Evolutionary conservation across 2,797 vertebrate genomes (phyloP), one percentile per base, ranked within the genome.

Genomic region (Gallirallus australis): DNA sequence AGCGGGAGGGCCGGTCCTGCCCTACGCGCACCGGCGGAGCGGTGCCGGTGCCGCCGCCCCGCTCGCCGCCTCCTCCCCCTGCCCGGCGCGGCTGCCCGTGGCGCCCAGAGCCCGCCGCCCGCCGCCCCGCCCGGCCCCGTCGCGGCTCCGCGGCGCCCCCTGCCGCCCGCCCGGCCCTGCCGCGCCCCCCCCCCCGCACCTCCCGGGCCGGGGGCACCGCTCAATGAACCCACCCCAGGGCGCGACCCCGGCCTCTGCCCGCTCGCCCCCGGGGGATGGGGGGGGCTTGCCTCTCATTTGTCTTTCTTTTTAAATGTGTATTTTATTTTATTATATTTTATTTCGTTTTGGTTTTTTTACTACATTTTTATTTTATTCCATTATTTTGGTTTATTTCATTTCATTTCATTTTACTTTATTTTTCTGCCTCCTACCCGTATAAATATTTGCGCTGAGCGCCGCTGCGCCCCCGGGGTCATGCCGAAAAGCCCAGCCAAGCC

Each of bases 401-500:
- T 47, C 10, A 21, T 21, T 21, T 47, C 11, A 47, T 47, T 12
- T 47, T 23, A 23, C 21, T 47, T 47, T 23, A 5, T 47, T 23
- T 47, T 21, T 11, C 47, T 47, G 23, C 47, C 21, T 47, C 47
- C 35, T 25, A 1, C 60, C 31, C 59, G 1, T 16, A 40, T 56
- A 80, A 96, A 94, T 95, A 92, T 94, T 95, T 91, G 77, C 7
- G 30, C 11, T 53, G 31, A 73, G 83, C 64, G 2, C 65, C 3
- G 80, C 85, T 37, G 77, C 3, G 15, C 90, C 73, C 42, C 9
- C 3, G 50, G 71, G 82, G 48, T 2, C 8, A 52, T 40, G 60
- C 76, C 5, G 27, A 91, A 90, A 45, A 66, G 91, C 24, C 14
- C 59, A 6, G 64, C 79, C 78, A 1, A 80, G 77, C 30, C 69